These are phyloP conservation scores for Pandemis heparana DNA, from an alignment of 2,888 invertebrate genomes.

Conservation along the genomic window DNA sequence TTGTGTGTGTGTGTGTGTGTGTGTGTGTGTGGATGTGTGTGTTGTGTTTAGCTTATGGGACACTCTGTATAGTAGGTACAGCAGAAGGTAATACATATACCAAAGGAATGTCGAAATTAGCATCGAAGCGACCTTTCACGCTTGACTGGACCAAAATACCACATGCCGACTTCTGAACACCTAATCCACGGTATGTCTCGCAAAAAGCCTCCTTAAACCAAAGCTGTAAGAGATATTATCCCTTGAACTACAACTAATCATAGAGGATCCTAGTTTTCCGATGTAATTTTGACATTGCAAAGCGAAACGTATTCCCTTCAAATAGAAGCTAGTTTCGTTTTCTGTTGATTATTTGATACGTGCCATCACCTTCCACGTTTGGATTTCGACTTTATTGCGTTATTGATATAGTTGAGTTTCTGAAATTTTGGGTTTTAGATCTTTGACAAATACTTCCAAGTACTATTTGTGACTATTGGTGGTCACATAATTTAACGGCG, in stretches of 20 bases:
- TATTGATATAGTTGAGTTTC: neutral
- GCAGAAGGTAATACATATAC: neutral
- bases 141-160: conserved; percentile 34
- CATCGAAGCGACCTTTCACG: conserved; percentile 30
- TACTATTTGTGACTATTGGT: neutral
- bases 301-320: neutral
- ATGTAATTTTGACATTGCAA: neutral
- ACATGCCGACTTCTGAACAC: conserved; percentile 39
- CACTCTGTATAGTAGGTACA: neutral
- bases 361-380: neutral
- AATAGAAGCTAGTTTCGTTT: neutral
- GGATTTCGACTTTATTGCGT: neutral
- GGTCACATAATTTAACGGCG: too few species aligned
- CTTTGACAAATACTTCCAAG: conserved; percentile 5
- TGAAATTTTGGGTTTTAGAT: too few species aligned
- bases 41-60: too few species aligned
- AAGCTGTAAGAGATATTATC: neutral
- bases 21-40: too few species aligned
- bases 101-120: conserved; percentile 38
- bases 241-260: conserved; percentile 5
- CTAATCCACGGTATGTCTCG: conserved; percentile 14
- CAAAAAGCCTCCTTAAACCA: neutral
- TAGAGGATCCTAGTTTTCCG: conserved; percentile 11
- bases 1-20: too few species aligned
- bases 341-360: too few species aligned